Evolutionary conservation across 2,113 vertebrate species (phyloP).

Genomic region (Murina feae): DNA sequence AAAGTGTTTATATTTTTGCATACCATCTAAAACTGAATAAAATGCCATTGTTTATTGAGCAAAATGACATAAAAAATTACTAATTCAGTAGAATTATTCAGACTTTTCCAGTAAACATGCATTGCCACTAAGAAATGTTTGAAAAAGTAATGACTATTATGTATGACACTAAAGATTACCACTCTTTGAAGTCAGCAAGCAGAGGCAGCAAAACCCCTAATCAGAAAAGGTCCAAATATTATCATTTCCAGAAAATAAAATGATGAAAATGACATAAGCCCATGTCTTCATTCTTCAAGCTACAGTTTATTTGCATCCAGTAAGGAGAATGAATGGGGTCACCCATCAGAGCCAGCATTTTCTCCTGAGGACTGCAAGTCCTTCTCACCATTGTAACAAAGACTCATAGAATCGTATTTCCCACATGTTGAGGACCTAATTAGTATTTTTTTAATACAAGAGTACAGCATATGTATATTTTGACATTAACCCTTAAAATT

Average conservation of each 20-base stretch:
- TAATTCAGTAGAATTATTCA: not conserved
- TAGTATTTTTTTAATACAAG: not conserved
- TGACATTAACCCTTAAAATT: not conserved
- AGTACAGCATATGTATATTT: not conserved
- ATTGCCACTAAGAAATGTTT: not conserved
- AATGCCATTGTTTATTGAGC: not conserved
- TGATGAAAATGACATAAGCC: not conserved
- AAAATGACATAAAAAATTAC: not conserved
- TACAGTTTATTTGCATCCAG: not conserved
- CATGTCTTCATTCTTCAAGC: not conserved
- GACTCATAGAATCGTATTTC: not conserved
- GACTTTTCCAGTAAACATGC: not conserved
- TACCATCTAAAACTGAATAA: not conserved
- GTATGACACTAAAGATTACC: not conserved
- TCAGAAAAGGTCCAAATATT: not conserved
- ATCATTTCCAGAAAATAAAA: not conserved
- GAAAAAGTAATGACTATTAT: not conserved
- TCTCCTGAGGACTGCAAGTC: not conserved
- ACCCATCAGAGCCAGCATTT: not conserved
- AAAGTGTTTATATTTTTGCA: not conserved
- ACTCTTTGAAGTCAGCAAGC: not conserved
- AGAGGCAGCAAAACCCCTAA: not conserved
- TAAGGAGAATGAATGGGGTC: not conserved
- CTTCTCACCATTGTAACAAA: not conserved
- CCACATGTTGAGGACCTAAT: not conserved